phyloP scores from a whole-genome alignment of 2,797 vertebrate species.

The Helarctos malayanus region DNA sequence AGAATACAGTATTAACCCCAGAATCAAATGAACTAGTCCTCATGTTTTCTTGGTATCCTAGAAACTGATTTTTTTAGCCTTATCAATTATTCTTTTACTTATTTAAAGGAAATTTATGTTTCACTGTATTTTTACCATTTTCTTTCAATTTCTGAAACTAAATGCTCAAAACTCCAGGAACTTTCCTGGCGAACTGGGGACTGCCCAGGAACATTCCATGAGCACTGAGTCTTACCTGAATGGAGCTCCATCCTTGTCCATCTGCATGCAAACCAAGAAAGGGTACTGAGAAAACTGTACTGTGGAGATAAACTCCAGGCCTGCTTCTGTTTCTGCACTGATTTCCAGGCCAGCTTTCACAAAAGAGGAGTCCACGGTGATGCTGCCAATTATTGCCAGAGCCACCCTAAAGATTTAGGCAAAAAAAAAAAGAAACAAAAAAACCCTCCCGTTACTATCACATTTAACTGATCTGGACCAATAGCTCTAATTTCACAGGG shows the following conservation, averaged over 20 bases:
- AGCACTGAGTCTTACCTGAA: slow-evolving; percentile 91
- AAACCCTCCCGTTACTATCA: neutral
- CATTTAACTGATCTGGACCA: neutral
- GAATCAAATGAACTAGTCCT: neutral
- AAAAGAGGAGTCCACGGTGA: slow-evolving; percentile 95
- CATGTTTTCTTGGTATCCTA: neutral
- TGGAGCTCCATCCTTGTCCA: slow-evolving; percentile 95
- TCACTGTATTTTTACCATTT: neutral
- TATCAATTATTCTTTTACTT: neutral
- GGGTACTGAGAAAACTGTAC: slow-evolving; percentile 99
- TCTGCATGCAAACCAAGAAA: slow-evolving; percentile 98
- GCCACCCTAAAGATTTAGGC: slow-evolving; percentile 90
- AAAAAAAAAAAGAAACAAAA: neutral
- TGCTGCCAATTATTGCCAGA: slow-evolving; percentile 91
- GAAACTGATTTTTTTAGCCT: neutral
- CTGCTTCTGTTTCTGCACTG: slow-evolving; percentile 93
- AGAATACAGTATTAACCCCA: neutral
- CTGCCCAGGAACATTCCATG: neutral
- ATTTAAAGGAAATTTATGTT: slow-evolving; percentile 18
- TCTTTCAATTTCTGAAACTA: neutral
- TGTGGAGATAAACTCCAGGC: slow-evolving; percentile 96
- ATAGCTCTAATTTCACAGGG: neutral
- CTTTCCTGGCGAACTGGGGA: neutral
- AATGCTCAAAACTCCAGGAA: neutral
- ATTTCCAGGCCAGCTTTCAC: slow-evolving; percentile 94